Evolutionary conservation across 2,113 vertebrate species (phyloP), one percentile per base, ranked within the genome.

Genomic region (Myodes glareolus): DNA sequence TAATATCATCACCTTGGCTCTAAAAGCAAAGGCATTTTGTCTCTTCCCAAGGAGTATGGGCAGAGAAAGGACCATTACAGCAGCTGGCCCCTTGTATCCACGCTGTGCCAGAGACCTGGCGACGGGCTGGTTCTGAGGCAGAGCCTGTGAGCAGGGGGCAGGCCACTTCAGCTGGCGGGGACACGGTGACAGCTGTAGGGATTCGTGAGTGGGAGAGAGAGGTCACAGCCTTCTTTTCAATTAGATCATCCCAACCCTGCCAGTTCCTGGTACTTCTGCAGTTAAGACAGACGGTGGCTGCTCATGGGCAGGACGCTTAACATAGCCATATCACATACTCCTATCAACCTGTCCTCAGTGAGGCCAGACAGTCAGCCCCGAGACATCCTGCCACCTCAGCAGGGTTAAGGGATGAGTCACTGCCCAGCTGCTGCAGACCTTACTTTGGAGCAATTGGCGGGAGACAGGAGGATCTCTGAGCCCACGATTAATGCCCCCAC

Each of bases 181-280:
- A 92, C 73, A 55, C 0, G 0, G 65, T 33, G 77, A 50, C 92
- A 94, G 68, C 92, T 97, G 86, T n/a, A 88, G 55, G 11, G 55
- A 91, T n/a, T 85, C 61, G 63, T 68, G 29, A 85, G 78, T 45
- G 72, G 90, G 63, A 95, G 82, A 68, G 2, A 0, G 82, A 91
- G 95, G 95, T 95, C 94, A 95, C 58, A 73, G 42, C 19, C 96
- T 42, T 91, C 95, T 92, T 95, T 96, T 97, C 96, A 96, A 80
- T 98, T 97, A 98, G 50, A 67, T 85, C 17, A 19, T 39, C 27
- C 55, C 50, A n/a, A 75, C 67, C 58, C 94, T 98, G 96, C 85
- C 95, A 94, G 76, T 87, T 94, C 86, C 16, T 2, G 55, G 77
- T 91, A 36, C n/a, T 70, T 55, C n/a, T 42, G 31, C 52, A 27